Evolutionary conservation across 2,888 invertebrate species (phyloP).

Genomic region (Petrolisthes manimaculis): DNA sequence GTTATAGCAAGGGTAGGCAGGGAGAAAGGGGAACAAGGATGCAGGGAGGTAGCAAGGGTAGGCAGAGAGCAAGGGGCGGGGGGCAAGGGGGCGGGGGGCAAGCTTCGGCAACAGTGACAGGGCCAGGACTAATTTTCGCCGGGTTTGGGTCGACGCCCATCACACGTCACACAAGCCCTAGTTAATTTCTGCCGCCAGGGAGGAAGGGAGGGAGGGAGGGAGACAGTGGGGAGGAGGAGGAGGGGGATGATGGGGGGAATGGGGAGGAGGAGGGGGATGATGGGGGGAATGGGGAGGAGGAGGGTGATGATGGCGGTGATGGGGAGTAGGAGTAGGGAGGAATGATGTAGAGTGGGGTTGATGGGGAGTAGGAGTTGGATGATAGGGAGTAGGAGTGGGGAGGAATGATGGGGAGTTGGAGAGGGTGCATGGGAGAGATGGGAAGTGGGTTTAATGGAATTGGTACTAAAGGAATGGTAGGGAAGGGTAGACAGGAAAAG

Average conservation of each 20-base stretch:
- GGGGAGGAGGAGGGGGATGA: slow-evolving; percentile 21
- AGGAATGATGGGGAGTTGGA: background rate
- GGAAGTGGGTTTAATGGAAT: background rate
- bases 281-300: background rate
- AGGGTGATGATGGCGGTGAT: background rate
- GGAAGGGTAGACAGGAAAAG: background rate
- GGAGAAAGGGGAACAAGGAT: slow-evolving; percentile 1
- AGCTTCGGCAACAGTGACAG: slow-evolving; percentile 34
- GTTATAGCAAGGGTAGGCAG: background rate
- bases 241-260: slow-evolving; percentile 19
- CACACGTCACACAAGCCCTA: slow-evolving; percentile 58
- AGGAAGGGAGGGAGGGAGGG: slow-evolving; percentile 16
- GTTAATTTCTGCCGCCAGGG: slow-evolving; percentile 62
- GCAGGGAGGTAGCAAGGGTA: background rate
- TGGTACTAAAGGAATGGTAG: too few relatives aligned
- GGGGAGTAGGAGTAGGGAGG: background rate
- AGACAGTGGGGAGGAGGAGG: slow-evolving; percentile 1
- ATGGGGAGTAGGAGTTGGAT: too few relatives aligned
- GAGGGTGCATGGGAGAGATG: background rate
- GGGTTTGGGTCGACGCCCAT: slow-evolving; percentile 60
- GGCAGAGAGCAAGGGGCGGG: slow-evolving; percentile 30
- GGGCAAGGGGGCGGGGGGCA: slow-evolving; percentile 28
- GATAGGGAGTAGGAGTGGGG: too few relatives aligned
- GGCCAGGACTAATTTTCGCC: slow-evolving; percentile 51
- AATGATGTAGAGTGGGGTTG: background rate